Evolutionary conservation across 2,888 invertebrate species (phyloP), one percentile per base, ranked within the genome.

Genomic region (Eristalinus aeneus): DNA sequence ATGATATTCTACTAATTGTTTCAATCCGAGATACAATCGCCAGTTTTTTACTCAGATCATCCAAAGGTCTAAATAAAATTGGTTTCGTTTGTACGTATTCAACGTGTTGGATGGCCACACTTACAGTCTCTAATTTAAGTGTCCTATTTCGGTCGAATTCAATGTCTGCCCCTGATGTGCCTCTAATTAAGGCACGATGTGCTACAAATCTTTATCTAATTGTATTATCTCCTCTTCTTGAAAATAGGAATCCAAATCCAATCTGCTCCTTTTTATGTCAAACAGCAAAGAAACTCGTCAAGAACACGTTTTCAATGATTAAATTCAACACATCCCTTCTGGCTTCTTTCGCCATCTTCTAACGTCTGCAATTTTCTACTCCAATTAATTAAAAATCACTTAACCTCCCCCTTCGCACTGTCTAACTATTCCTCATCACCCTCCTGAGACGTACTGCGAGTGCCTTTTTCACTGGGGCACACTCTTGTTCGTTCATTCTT

Each of bases 321-420:
- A 64, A 64, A 64, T 73, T 27, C 16, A 16, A 11, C 36, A 67
- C 54, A 16, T 46, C 63, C 22, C 11, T 53, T 53, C 53, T 23
- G 53, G 12, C 46, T 46, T 6, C 3, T 20, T 16, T 46, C 6
- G 2, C 22, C 34, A 12, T 27, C 39, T 1, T 53, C 8, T 27
- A 32, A 46, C 58, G n/a, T 46, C 75, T 54, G 12, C 23, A 67
- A 71, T 74, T 54, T 79, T 75, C 32, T 84, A 79, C 65, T 71
- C 61, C 83, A 84, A 84, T 84, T 84, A 84, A 84, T 78, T 84
- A 84, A 75, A 79, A 74, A 79, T 78, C 78, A 78, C 83, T 78
- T 78, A 78, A 78, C 83, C 83, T 84, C 71, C 58, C 58, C 65
- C 4, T 22, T 54, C 20, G 4, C 22, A 11, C 56, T 31, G 39